These are phyloP conservation scores for Argyrosomus japonicus DNA, from an alignment of 2,113 vertebrate species.

Conservation along the genomic window DNA sequence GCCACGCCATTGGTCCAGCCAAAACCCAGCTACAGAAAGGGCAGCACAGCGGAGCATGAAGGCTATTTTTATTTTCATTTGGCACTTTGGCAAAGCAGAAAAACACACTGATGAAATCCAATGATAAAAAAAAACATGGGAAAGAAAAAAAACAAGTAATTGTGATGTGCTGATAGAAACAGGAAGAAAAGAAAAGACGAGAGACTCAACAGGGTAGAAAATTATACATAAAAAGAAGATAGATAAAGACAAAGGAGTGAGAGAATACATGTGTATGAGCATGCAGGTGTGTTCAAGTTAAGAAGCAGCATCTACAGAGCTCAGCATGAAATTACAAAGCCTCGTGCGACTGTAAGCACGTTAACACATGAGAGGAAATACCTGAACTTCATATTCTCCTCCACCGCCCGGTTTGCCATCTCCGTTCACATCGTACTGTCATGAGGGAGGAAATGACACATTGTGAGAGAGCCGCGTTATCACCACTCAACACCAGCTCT, in stretches of 20 bases:
- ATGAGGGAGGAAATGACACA: slow-evolving; percentile 24
- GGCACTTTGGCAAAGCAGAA: background rate
- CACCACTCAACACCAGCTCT: background rate
- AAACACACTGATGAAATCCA: background rate
- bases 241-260: slow-evolving; percentile 7
- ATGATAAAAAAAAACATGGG: background rate
- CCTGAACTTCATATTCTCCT: slow-evolving; percentile 90
- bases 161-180: background rate
- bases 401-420: slow-evolving; percentile 87
- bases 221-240: background rate
- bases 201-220: slow-evolving; percentile 4
- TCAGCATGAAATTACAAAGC: slow-evolving; percentile 45
- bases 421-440: slow-evolving; percentile 85
- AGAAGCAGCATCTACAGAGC: no score
- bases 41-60: background rate
- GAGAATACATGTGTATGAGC: background rate
- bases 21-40: slow-evolving; percentile 84
- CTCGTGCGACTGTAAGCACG: slow-evolving; percentile 26
- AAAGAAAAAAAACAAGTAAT: background rate
- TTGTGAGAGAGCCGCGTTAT: slow-evolving; percentile 27
- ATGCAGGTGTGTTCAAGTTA: slow-evolving; percentile 37
- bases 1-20: slow-evolving; percentile 88
- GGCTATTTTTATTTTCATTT: background rate
- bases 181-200: background rate
- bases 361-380: slow-evolving; percentile 64